Conservation (phyloP, 2,888 invertebrate species). For the Alentia gelatinosa region DNA sequence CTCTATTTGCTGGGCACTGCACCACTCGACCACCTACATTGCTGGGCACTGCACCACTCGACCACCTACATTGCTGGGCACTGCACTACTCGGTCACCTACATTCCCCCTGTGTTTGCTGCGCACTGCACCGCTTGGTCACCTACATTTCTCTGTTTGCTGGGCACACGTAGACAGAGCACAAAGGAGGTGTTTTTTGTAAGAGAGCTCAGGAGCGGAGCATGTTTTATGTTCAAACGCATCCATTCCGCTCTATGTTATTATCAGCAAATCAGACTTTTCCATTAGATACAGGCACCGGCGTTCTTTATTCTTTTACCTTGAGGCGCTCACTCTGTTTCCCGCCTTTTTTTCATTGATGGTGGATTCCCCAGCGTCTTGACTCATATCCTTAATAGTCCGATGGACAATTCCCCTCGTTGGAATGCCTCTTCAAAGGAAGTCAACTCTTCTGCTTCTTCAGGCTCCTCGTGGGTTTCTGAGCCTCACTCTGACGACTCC, state of each 20-base stretch:
- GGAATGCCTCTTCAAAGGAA: background rate
- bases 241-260: background rate
- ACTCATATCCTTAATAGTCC: background rate
- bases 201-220: too few relatives aligned
- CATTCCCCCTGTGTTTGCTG: too few relatives aligned
- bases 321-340: background rate
- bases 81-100: too few relatives aligned
- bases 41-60: too few relatives aligned
- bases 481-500: background rate
- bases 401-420: background rate
- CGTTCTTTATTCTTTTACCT: background rate
- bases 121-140: too few relatives aligned
- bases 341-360: background rate
- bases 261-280: conserved; percentile 17
- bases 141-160: too few relatives aligned
- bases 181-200: too few relatives aligned
- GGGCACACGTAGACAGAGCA: too few relatives aligned
- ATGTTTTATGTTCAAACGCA: too few relatives aligned
- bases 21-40: too few relatives aligned
- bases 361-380: background rate
- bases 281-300: background rate
- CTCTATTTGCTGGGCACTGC: too few relatives aligned
- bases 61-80: too few relatives aligned
- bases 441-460: background rate
- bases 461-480: background rate